Base-by-base conservation (phyloP, 1,140 invertebrate species). In the Drosophila lacteicornis region DNA sequence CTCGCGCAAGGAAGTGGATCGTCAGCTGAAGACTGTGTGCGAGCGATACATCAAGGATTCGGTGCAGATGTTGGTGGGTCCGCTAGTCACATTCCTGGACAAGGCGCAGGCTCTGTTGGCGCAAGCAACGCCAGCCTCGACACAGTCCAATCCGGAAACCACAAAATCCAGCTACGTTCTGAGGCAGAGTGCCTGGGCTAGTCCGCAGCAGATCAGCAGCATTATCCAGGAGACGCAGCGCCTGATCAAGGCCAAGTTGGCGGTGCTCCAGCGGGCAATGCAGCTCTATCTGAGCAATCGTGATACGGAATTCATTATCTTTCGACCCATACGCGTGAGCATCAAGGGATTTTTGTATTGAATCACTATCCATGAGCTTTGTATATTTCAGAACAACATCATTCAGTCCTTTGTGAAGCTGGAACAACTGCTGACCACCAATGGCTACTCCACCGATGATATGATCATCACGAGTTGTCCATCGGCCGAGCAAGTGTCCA, bases 241-340 rank as follows among this genome's bases (percentile, higher is more conserved):
- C 49, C 93, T 95, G 43, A 96, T 99, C 27, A 98, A 98, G 93
- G 94, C 95, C 2, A 96, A 96, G 75, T 93, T 99, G 27, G 96
- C 97, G 0, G 94, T 94, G 4, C 93, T 99, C 4, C 97, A 98
- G 81, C 94, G 96, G 1, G 97, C 96, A 7, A 98, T 99, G 97
- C 96, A 98, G 79, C 94, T 99, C 0, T 99, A 99, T 93, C 93
- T 99, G 17, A 97, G 98, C n/a, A 99, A 99, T 94, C 95, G 96
- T 76, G 98, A 99, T 93, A 99, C 98, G 0, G 98, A 99, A 92
- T 98, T 97, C 81, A 99, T 99, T 91, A 94, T 99, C 2, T 99
- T 99, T 83, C 95, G 98, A 62, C 98, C 98, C 7, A 97, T 99
- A 38, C 96, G 97, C 91, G 96, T 97, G 93, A 93, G 93, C 93